Evolutionary conservation across 2,797 vertebrate species (phyloP), one percentile per base, ranked within the genome.

Genomic region (Sparus aurata): DNA sequence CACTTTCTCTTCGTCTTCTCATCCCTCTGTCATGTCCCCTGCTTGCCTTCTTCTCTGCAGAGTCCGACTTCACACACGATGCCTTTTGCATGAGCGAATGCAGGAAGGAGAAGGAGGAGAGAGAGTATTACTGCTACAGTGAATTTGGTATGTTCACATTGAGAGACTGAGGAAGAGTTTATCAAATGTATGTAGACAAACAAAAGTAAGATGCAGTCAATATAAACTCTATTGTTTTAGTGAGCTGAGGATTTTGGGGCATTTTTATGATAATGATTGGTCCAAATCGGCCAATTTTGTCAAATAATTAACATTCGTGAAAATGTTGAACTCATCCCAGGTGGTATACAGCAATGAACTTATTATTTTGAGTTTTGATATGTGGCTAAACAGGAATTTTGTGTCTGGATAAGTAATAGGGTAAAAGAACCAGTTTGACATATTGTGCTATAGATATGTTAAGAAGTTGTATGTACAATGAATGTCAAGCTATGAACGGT

Each of bases 61-160:
- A 95, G 82, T 93, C 94, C 0, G 95, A 96, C 90, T 94, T 95
- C 79, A 89, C 90, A 6, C 93, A 95, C 2, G 95, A 96, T 17
- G 92, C 94, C 59, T 93, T 95, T 85, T 96, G 95, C 78, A 79
- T 95, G 88, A 95, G 92, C 12, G 95, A 96, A 77, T 96, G 95
- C 89, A 89, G 94, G 80, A 96, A 95, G 83, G 95, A 96, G 82
- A 95, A 93, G 78, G 94, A 96, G 4, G 95, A 96, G 91, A 92
- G 85, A 52, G 95, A 96, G 64, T 87, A 94, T 79, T 95, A 93
- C 89, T 96, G 95, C 91, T 93, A 93, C 94, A 95, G 95, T 66
- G 95, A 96, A 87, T 96, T 96, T 81, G 95, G 95, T 96, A 90
- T 9, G 94, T 85, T 62, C 5, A 43, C 63, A 47, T 0, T 3